Evolutionary conservation across 2,888 invertebrate species (phyloP).

Genomic region (Eurytoma adleriae): DNA sequence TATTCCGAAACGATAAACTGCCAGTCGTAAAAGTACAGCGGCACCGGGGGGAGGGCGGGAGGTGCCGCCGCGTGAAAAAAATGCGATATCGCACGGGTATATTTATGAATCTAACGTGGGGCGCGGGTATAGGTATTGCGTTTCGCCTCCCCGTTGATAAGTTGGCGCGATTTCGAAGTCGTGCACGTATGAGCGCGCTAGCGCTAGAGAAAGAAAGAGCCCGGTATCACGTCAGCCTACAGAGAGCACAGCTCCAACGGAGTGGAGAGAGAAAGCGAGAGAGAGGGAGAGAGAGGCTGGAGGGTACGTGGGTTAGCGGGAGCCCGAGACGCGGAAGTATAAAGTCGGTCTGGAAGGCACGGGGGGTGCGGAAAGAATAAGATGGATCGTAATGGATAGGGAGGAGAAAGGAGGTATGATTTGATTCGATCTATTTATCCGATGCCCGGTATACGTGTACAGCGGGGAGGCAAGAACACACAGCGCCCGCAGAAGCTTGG

Average conservation of each 20-base stretch:
- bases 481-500: no score
- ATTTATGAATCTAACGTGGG: conserved; percentile 38
- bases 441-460: background rate
- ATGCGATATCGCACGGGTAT: background rate
- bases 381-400: conserved; percentile 20
- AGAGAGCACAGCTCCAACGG: background rate
- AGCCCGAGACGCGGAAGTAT: background rate
- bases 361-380: conserved; percentile 18
- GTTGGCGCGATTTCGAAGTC: conserved; percentile 45
- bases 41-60: background rate
- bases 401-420: background rate
- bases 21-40: conserved; percentile 2
- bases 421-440: conserved; percentile 42
- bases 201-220: background rate
- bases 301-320: background rate
- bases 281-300: background rate
- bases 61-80: background rate
- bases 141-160: conserved; percentile 34
- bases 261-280: background rate
- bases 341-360: no score
- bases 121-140: conserved; percentile 17
- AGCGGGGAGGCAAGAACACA: no score
- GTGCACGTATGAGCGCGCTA: conserved; percentile 3
- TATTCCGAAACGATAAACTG: conserved; percentile 32
- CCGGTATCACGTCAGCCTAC: conserved; percentile 3